Conservation (phyloP, 2,888 invertebrate genomes). For the Tortricodes alternella region DNA sequence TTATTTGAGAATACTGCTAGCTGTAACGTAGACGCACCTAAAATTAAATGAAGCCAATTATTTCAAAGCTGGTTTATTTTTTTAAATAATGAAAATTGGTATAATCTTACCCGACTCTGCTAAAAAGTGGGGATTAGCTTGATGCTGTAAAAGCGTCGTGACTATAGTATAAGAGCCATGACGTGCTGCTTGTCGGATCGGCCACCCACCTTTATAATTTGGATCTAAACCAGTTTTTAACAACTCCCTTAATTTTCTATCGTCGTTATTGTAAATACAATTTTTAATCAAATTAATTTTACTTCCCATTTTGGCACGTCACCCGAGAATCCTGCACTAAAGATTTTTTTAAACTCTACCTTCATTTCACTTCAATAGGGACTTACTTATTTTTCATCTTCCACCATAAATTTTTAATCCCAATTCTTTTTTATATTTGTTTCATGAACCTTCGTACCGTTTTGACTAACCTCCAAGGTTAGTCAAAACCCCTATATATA, state of each 20-base stretch:
- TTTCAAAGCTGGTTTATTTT: background rate
- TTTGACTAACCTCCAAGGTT: too few species aligned
- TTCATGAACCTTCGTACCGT: too few species aligned
- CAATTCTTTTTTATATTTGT: too few species aligned
- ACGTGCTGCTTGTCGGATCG: constrained; percentile 70
- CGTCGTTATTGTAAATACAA: constrained; percentile 54
- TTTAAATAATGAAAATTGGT: background rate
- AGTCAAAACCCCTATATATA: too few species aligned
- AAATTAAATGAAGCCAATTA: constrained; percentile 29
- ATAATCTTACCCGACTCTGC: constrained; percentile 64
- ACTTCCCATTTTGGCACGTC: constrained; percentile 47
- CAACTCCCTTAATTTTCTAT: constrained; percentile 51
- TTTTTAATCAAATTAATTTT: constrained; percentile 49
- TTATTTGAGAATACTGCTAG: constrained; percentile 68
- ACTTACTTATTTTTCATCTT: too few species aligned
- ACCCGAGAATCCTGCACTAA: background rate
- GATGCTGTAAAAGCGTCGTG: constrained; percentile 59
- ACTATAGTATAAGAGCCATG: constrained; percentile 60
- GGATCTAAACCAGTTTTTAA: constrained; percentile 65
- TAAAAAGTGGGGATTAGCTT: constrained; percentile 70
- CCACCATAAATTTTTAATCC: too few species aligned
- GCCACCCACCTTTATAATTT: constrained; percentile 71
- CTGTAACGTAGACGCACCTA: constrained; percentile 75
- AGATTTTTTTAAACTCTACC: constrained; percentile 2
- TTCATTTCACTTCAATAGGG: background rate